Conservation (phyloP, 1,140 invertebrate species). For the Monochamus saltuarius region DNA sequence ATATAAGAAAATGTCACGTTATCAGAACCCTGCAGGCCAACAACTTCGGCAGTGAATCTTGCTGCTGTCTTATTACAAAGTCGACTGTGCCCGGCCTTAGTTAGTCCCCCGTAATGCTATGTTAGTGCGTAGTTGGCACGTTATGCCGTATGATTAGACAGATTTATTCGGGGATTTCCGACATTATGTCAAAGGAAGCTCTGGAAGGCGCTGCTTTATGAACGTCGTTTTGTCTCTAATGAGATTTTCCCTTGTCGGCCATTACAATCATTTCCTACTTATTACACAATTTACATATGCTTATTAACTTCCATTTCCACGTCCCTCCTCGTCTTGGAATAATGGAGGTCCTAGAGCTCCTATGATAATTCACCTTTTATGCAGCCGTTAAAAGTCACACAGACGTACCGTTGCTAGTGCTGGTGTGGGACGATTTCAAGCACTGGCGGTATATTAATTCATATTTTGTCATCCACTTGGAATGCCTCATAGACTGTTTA, state of each 20-base stretch:
- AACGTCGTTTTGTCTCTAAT: slow-evolving; percentile 34
- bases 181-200: slow-evolving; percentile 40
- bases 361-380: too few relatives aligned
- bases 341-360: too few relatives aligned
- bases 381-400: too few relatives aligned
- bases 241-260: slow-evolving; percentile 35
- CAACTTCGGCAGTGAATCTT: slow-evolving; percentile 48
- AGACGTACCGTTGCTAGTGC: too few relatives aligned
- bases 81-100: slow-evolving; percentile 31
- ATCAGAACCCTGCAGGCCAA: slow-evolving; percentile 42
- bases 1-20: slow-evolving; percentile 46
- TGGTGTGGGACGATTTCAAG: too few relatives aligned
- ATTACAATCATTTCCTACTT: slow-evolving; percentile 37
- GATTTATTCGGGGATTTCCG: slow-evolving; percentile 49
- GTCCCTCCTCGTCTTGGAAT: too few relatives aligned
- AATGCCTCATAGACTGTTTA: too few relatives aligned
- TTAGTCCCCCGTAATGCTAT: slow-evolving; percentile 42
- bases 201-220: slow-evolving; percentile 32
- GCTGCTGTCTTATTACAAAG: slow-evolving; percentile 42
- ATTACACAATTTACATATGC: slow-evolving; percentile 40
- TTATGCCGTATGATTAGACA: slow-evolving; percentile 50
- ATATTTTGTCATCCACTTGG: too few relatives aligned
- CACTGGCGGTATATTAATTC: too few relatives aligned
- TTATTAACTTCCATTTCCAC: slow-evolving; percentile 9
- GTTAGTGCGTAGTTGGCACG: slow-evolving; percentile 47